Base-by-base conservation (phyloP, 2,797 vertebrate genomes). In the Mormyrops boulengeri region DNA sequence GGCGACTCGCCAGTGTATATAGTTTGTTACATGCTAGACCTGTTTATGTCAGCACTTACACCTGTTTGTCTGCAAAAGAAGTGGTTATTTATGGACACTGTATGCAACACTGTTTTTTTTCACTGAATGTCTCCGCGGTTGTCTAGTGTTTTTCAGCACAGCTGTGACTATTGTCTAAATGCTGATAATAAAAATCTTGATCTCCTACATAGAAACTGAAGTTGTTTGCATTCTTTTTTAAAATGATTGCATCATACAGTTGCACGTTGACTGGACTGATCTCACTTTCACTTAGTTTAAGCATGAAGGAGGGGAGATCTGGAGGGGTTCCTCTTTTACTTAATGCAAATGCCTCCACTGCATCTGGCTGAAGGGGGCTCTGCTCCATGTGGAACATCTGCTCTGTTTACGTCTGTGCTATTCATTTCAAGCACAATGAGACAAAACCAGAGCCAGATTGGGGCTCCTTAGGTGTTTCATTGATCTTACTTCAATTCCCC, bases 131-230 rank as follows among this genome's bases (percentile, higher is more conserved):
- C 26, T 69, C 2, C 3, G 14, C 0, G 19, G 84, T 90, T 30
- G 73, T 44, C 19, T 19, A 85, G 26, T 34, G 88, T 85, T 52
- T 22, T 90, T 91, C 87, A 90, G 89, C 62, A 90, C 41, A 60
- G 73, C 89, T 92, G 91, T 88, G 90, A 85, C 85, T 77, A 30
- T 38, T 88, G 49, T 89, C 77, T 57, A 90, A 90, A 88, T 91
- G 60, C 85, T 91, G 87, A 77, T 89, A 93, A 93, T 92, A 93
- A 92, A 92, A 34, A 26, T 44, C 90, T 89, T 69, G 49, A 80
- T 88, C 19, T 89, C 50, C 66, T 41, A 12, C 47, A 7, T 47
- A 4, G 41, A 87, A 30, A 50, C 19, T 57, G 49, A 73, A 55
- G 49, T 85, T 60, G 55, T 88, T 41, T 89, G 80, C 80, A n/a